Base-by-base conservation (phyloP, 2,113 vertebrate species). In the Cyphomyrus plagiostoma region DNA sequence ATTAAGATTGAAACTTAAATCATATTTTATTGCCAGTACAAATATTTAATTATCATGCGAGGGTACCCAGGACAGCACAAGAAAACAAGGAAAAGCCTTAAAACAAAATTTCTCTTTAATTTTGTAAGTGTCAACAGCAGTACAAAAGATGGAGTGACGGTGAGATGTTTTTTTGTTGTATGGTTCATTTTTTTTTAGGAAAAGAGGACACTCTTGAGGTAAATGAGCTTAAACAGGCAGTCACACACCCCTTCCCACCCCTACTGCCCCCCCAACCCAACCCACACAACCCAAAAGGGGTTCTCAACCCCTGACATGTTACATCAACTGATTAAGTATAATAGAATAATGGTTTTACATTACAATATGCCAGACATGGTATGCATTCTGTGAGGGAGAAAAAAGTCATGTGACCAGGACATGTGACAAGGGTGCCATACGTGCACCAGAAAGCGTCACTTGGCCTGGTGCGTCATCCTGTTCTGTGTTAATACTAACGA, bases 51-150 rank as follows among this genome's bases (percentile, higher is more conserved):
- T 39, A 80, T 42, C 35, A 42, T 42, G 30, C 0, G 13, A 77
- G 5, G 13, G 15, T 6, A 77, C 35, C 30, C 70, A 80, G 74
- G 30, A 80, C 74, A 90, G 87, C 45, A 49, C 88, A 91, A 53
- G 53, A 90, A 92, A 93, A 91, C 39, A 89, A 92, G 90, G 70
- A 94, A 94, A 92, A 92, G 92, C 90, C 96, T 95, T 94, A 99
- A 98, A 99, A 99, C 99, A 98, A 99, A 99, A 99, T 98, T 98
- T 97, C 98, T 97, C 99, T 97, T 99, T 99, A 99, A 99, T 99
- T 99, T 97, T 98, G 97, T 99, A 98, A 98, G 98, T 99, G 98
- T 99, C 97, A 98, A 99, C 98, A 99, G 97, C 98, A 99, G 98
- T 99, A 99, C 98, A 99, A 99, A 99, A 99, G 97, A 99, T 99